Evolutionary conservation across 35 echinoderm and acorn worm genomes (phyloP).

Genomic region (Heliocidaris tuberculata): DNA sequence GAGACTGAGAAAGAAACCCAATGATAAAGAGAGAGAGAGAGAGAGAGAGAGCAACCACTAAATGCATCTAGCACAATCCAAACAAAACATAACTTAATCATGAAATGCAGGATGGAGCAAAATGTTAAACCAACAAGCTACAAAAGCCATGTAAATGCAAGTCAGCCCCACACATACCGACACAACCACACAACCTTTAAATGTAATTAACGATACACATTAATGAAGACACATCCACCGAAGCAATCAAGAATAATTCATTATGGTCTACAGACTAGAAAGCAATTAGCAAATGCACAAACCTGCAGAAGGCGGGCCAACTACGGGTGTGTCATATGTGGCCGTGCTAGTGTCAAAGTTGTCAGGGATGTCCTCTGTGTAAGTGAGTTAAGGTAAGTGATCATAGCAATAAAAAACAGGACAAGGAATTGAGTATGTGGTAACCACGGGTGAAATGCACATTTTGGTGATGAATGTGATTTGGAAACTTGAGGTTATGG

Average conservation of each 20-base stretch:
- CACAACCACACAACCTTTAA: background rate
- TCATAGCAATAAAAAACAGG: background rate
- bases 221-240: background rate
- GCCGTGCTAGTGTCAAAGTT: conserved; percentile 47
- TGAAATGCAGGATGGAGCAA: too few relatives aligned
- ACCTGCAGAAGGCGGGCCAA: conserved; percentile 32
- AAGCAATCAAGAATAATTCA: background rate
- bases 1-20: too few relatives aligned
- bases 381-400: conserved; percentile 36
- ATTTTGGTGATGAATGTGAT: background rate
- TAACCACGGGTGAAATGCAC: background rate
- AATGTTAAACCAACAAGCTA: background rate
- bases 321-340: conserved; percentile 39
- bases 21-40: background rate
- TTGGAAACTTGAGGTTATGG: too few relatives aligned
- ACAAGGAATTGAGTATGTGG: background rate
- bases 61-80: background rate
- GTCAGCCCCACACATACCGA: background rate
- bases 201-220: conserved; percentile 2
- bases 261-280: background rate
- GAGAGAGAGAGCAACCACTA: background rate
- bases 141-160: background rate
- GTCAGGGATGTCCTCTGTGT: conserved; percentile 41
- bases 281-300: conserved; percentile 25
- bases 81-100: background rate